These are phyloP conservation scores for Euplagia quadripunctaria DNA, from an alignment of 2,888 invertebrate species.

Conservation along the genomic window DNA sequence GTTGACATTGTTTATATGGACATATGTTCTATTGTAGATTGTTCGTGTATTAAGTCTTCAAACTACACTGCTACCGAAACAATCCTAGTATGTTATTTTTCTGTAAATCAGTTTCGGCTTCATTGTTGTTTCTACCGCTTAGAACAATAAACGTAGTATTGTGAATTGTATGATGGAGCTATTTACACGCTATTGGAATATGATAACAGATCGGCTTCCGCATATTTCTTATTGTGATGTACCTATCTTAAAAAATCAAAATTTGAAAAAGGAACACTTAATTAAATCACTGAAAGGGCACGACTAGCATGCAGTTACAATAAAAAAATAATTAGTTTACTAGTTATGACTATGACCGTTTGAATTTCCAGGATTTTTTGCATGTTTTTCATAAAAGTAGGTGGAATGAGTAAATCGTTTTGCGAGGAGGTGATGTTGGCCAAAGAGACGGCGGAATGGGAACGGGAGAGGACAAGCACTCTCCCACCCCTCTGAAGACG, in stretches of 20 bases:
- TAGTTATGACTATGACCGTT: too few relatives aligned
- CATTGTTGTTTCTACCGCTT: conserved; percentile 32
- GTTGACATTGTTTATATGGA: conserved; percentile 47
- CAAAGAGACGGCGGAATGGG: too few relatives aligned
- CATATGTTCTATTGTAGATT: conserved; percentile 19
- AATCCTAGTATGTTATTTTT: conserved; percentile 19
- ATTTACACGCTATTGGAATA: conserved; percentile 1
- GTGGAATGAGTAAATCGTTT: too few relatives aligned
- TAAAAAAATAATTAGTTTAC: too few relatives aligned
- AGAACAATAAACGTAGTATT: conserved; percentile 45
- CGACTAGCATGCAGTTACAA: too few relatives aligned
- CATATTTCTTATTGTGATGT: not conserved
- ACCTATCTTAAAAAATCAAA: not conserved
- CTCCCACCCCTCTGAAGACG: too few relatives aligned
- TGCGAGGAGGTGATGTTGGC: too few relatives aligned
- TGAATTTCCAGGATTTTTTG: too few relatives aligned
- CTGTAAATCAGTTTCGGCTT: conserved; percentile 17
- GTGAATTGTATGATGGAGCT: conserved; percentile 22
- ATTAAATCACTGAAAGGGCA: too few relatives aligned
- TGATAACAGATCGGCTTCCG: not conserved
- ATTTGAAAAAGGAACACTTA: too few relatives aligned
- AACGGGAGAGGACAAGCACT: too few relatives aligned
- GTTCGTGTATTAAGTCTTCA: not conserved
- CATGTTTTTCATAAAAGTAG: too few relatives aligned
- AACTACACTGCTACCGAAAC: not conserved